Conservation (phyloP, 2,113 vertebrate species). For the Acinonyx jubatus region DNA sequence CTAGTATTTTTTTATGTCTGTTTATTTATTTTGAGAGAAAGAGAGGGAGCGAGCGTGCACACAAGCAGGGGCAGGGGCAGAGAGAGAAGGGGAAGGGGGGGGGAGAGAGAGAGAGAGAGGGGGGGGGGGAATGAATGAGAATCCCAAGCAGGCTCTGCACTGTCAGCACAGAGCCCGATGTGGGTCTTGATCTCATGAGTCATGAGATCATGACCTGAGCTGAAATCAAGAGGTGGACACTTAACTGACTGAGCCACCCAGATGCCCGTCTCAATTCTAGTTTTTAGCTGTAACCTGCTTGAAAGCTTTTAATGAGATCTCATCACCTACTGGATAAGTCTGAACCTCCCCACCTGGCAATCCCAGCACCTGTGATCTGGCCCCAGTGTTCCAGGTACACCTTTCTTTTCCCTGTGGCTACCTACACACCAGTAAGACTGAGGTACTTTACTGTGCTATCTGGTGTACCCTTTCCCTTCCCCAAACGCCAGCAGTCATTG, state of each 20-base stretch:
- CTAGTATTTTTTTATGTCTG: background rate
- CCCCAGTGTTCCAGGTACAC: background rate
- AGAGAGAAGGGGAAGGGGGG: no score
- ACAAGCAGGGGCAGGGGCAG: no score
- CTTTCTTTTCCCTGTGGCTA: background rate
- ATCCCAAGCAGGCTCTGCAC: no score
- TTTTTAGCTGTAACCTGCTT: background rate
- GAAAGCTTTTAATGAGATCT: background rate
- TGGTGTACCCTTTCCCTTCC: background rate
- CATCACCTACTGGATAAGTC: background rate
- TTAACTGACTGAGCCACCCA: no score
- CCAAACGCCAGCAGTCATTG: fast-evolving
- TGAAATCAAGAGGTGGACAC: no score
- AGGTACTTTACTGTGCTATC: background rate
- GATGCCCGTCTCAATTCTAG: background rate
- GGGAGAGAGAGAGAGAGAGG: no score
- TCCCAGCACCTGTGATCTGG: background rate
- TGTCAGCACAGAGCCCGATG: no score
- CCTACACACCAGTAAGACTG: background rate
- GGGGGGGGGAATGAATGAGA: no score
- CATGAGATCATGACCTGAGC: no score
- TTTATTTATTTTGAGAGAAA: no score
- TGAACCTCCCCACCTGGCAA: background rate
- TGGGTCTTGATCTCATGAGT: no score
- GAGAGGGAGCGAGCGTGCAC: no score